phyloP scores from a whole-genome alignment of 2,888 invertebrate genomes.

The Deilephila porcellus region DNA sequence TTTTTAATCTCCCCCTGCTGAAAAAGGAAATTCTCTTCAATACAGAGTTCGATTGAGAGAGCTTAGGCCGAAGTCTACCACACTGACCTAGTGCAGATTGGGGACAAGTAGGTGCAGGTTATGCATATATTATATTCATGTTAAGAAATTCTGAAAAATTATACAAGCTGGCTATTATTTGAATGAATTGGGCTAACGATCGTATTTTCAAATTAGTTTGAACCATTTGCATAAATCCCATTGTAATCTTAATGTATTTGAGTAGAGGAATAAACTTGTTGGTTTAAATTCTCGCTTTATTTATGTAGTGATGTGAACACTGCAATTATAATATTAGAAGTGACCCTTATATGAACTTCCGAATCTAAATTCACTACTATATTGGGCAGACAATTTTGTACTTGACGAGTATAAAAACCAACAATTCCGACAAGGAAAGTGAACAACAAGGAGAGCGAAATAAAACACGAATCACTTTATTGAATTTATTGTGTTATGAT shows the following conservation, averaged over 20 bases:
- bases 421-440: neutral
- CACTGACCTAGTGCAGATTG: too few species aligned
- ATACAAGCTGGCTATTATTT: too few species aligned
- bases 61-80: too few species aligned
- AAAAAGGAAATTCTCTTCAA: too few species aligned
- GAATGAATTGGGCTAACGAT: too few species aligned
- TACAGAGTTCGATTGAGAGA: too few species aligned
- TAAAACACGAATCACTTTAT: conserved; percentile 44
- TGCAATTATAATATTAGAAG: neutral
- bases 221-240: too few species aligned
- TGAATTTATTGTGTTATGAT: conserved; percentile 58
- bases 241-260: neutral
- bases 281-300: neutral
- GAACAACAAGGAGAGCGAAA: conserved; percentile 27
- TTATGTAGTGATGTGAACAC: neutral
- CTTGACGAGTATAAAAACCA: neutral
- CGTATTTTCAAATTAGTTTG: too few species aligned
- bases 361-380: neutral
- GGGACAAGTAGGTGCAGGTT: too few species aligned
- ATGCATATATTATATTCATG: too few species aligned
- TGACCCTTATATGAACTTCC: neutral
- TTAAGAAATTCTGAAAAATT: too few species aligned
- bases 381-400: neutral
- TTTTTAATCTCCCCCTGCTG: too few species aligned
- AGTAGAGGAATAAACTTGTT: neutral